These are phyloP conservation scores for Falco novaeseelandiae DNA, from an alignment of 2,797 vertebrate genomes.

Conservation along the genomic window DNA sequence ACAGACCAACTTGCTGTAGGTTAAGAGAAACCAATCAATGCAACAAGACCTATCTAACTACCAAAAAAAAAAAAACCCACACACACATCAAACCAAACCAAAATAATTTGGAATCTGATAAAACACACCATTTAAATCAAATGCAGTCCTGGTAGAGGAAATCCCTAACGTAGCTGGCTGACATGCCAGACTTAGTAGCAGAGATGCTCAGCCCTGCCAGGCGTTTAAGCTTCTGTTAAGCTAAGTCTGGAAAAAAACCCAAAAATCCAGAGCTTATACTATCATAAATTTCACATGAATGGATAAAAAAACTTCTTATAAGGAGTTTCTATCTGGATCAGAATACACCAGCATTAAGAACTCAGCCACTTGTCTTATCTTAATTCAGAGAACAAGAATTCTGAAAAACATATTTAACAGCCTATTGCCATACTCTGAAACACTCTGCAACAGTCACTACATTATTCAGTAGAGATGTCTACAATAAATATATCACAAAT, in stretches of 20 bases:
- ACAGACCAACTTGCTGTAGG: neutral
- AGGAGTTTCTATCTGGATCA: neutral
- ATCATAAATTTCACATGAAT: neutral
- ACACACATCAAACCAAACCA: too few species aligned
- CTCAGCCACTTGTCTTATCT: neutral
- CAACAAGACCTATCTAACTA: neutral
- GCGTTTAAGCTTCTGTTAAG: neutral
- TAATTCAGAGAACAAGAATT: neutral
- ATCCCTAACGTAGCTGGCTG: accelerated
- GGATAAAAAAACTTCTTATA: neutral
- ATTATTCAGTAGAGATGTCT: neutral
- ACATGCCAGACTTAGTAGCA: neutral
- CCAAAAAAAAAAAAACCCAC: neutral
- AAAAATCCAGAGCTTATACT: accelerated
- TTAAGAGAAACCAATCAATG: neutral
- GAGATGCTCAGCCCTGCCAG: neutral
- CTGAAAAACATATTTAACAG: neutral
- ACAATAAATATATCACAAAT: neutral
- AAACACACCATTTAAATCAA: neutral
- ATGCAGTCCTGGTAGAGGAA: neutral
- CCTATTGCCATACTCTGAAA: neutral
- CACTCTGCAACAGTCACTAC: neutral
- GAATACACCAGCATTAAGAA: accelerated
- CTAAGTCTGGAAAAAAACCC: neutral
- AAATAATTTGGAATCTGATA: neutral